Evolutionary conservation across 2,113 vertebrate genomes (phyloP), one percentile per base, ranked within the genome.

Genomic region (Origma solitaria): DNA sequence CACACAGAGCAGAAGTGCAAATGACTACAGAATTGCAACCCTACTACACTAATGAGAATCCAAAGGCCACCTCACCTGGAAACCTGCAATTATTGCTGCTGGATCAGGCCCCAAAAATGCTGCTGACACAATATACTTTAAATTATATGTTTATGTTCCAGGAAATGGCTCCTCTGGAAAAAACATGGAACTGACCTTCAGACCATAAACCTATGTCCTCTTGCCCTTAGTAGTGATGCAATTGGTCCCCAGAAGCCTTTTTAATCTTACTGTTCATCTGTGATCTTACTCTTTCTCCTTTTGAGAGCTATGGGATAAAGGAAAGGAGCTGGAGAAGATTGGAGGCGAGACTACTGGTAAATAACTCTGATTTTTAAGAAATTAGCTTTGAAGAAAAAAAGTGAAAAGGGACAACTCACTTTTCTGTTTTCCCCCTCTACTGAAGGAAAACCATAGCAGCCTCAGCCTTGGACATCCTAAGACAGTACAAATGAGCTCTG

Each of bases 81-180:
- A 97, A 72, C 19, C n/a, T 78, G 54, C 35, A 89, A 88, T 96
- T 94, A 93, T 19, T 90, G 37, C 47, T 93, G 25, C 85, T 95
- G 78, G 71, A 97, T 86, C 54, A 66, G 72, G 47, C 78, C 90
- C 53, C 69, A 72, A 4, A 94, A 87, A 51, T 84, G 61, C 66
- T 84, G 81, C 88, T 92, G 49, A 89, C 42, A 90, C 40, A 60
- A 21, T 20, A 62, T 13, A 70, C n/a, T 86, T 93, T 73, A 76
- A 95, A 94, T 87, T 91, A 79, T 11, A 51, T 70, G 68, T 91
- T 93, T 95, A 88, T 72, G 72, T 95, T 88, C 56, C 68, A 84
- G 76, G 61, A 97, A 96, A 91, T 45, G 23, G 10, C 12, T 61
- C 35, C 86, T 89, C 71, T 66, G 31, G 37, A 96, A 82, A 93